Evolutionary conservation across 1,140 invertebrate species (phyloP), one percentile per base, ranked within the genome.

Genomic region (Bicyclus anynana): DNA sequence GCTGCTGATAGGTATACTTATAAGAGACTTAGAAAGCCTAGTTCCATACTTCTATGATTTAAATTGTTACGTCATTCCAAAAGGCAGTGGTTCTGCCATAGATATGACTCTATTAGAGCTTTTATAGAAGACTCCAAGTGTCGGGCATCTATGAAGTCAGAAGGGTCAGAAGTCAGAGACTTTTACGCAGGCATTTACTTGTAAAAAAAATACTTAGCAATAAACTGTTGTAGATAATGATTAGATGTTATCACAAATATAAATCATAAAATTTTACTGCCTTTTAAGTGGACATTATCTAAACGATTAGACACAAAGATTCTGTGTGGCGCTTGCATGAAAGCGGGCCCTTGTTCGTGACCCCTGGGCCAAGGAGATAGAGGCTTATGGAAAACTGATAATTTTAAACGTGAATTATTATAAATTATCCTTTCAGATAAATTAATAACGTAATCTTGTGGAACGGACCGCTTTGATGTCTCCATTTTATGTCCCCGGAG

Each of bases 281-380:
- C 66, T 74, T 77, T 78, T 74, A 82, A 82, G 76, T 74, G 76
- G 62, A 18, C 62, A 71, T 66, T 79, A 79, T 81, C 79, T 69
- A 53, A 68, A 66, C 70, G 75, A 80, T 78, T 77, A 70, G 59
- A 26, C 38, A 81, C 73, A 79, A 77, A 56, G 74, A 74, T 68
- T 68, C 67, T 62, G 54, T 59, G 63, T 67, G 57, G 59, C 53
- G 52, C 50, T 52, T 13, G 33, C 57, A 65, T 75, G 66, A 77
- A 72, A 66, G 29, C 62, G 46, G 51, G 35, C 53, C 59, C 59
- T 74, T 79, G 54, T 72, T 57, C 42, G 40, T 53, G 68, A 76
- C 77, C 77, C 59, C 42, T 29, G 26, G 69, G 72, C 75, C 23
- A 66, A 60, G n/a, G 10, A 65, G 74, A 82, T 75, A 81, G 59